Evolutionary conservation across 2,888 invertebrate genomes (phyloP), one percentile per base, ranked within the genome.

Genomic region (Oligia latruncula): DNA sequence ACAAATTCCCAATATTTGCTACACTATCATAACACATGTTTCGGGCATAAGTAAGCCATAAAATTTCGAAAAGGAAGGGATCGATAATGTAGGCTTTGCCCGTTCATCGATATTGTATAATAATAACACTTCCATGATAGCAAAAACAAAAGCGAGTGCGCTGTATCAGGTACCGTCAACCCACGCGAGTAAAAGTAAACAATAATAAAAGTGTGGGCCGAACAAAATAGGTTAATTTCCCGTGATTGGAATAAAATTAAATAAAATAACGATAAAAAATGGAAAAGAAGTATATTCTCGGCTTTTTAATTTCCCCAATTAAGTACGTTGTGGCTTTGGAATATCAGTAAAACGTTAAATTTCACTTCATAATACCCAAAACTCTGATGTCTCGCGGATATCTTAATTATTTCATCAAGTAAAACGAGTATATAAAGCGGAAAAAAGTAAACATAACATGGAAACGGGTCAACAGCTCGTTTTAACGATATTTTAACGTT

Each of bases 401-500:
- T 78, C 70, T 86, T 84, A 75, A 84, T 80, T 81, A 84, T 60
- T 77, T 58, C 78, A 83, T 52, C 74, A 58, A 75, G 64, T 83
- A 73, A 84, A 80, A 83, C 66, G 80, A 86, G 90, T 89, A 81
- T 68, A 87, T 90, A 88, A 89, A 87, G 68, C 83, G 85, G 78
- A 87, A 90, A 84, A 89, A 90, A 81, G 90, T 91, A 92, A 93
- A 93, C 90, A 92, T 90, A 92, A 90, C 90, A 86, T 80, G 85
- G 60, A 91, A 91, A 86, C 91, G 86, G 93, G 93, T 93, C 92
- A 92, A 89, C 91, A 88, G 91, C 91, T 88, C 88, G 89, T 82
- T 91, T 94, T 93, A 92, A 94, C 89, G 93, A 91, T 83, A 89
- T 91, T 92, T 94, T 93, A 93, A 93, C 90, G 87, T 89, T 91